These are phyloP conservation scores for Eupithecia subfuscata DNA, from an alignment of 2,888 invertebrate species.

Conservation along the genomic window DNA sequence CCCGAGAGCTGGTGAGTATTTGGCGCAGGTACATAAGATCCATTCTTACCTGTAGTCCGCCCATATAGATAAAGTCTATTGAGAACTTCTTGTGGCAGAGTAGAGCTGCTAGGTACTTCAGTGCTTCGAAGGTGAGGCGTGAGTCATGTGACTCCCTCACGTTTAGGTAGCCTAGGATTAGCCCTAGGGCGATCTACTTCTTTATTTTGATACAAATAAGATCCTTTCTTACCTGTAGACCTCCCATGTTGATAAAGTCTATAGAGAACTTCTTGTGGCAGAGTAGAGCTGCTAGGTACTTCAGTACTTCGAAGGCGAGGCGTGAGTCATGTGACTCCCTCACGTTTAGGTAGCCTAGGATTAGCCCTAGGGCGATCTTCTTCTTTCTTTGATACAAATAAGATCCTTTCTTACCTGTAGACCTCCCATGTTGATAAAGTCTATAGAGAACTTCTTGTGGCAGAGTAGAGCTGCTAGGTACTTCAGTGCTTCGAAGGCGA, in stretches of 20 bases:
- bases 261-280: constrained; percentile 99
- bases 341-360: constrained; percentile 95
- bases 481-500: constrained; percentile 98
- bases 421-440: constrained; percentile 95
- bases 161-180: constrained; percentile 96
- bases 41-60: constrained; percentile 89
- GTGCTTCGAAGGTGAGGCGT: constrained; percentile 96
- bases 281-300: constrained; percentile 96
- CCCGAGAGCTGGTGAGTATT: too few relatives aligned
- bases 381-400: too few relatives aligned
- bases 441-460: constrained; percentile 99
- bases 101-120: constrained; percentile 96
- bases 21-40: too few relatives aligned
- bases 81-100: constrained; percentile 99
- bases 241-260: constrained; percentile 95
- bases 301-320: constrained; percentile 97
- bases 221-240: constrained; percentile 86
- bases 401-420: constrained; percentile 85
- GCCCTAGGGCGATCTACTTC: constrained; percentile 92
- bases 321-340: constrained; percentile 94
- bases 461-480: constrained; percentile 97
- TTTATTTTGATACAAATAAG: not conserved
- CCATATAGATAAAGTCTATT: constrained; percentile 95
- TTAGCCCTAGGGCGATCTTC: constrained; percentile 93
- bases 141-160: constrained; percentile 95